Evolutionary conservation across 2,888 invertebrate species (phyloP), one percentile per base, ranked within the genome.

Genomic region (Xestia ashworthii): DNA sequence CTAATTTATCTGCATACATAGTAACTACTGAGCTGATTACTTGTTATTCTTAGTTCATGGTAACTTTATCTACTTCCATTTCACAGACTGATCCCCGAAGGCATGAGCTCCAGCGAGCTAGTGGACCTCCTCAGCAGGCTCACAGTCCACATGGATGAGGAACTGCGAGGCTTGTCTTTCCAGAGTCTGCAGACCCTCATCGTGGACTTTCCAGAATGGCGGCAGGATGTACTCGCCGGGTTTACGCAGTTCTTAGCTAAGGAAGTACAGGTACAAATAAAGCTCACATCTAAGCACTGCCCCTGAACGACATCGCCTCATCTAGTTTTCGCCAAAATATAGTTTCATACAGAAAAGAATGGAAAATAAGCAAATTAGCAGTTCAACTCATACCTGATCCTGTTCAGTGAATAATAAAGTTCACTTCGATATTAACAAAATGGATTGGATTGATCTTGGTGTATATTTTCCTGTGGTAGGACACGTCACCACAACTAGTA

Each of bases 61-160:
- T 4, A n/a, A 48, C 5, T 32, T 11, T 38, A n/a, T 38, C 32
- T 64, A 4, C 22, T 66, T 14, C 9, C 22, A 11, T 41, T n/a
- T 60, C 25, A 38, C 65, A 98, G 99, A 82, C 96, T 99, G 44
- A 99, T 99, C 88, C 99, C 99, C 0, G 99, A 99, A 92, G 99
- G 99, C 19, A 99, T 99, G 99, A 98, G 98, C 25, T 98, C 99
- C 19, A 98, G 98, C 53, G 99, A 99, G 94, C 97, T 99, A 77
- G 99, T 99, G 6, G 99, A 99, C 91, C 97, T 99, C 85, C 96
- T 99, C 6, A 98, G 99, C 60, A 97, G 99, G 9, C 97, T 99
- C 67, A 99, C 99, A 0, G 99, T 99, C 0, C 99, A 99, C 93
- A 98, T 99, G 98, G 99, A 99, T 90, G 99, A 99, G 93, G 99